These are phyloP conservation scores for Orycteropus afer DNA, from an alignment of 2,113 vertebrate species.

Conservation along the genomic window DNA sequence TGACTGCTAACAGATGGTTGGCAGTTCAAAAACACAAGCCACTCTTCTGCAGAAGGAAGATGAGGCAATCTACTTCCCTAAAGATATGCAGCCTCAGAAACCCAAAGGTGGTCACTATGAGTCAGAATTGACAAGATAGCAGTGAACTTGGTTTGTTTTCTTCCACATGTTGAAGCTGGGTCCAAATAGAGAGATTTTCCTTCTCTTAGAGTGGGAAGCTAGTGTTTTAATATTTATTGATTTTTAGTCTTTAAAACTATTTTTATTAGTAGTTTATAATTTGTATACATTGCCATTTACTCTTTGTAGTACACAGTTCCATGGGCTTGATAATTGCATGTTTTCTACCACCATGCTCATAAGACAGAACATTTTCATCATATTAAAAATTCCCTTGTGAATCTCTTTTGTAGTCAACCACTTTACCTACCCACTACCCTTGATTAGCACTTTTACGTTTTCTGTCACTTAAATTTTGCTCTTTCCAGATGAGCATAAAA, in stretches of 20 bases:
- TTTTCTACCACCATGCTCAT: neutral
- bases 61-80: no score
- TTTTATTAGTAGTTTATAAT: neutral
- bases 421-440: rapidly evolving
- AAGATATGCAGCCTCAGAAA: no score
- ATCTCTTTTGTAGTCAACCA: neutral
- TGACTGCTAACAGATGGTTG: no score
- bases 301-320: neutral
- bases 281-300: neutral
- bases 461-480: neutral
- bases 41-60: no score
- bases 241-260: neutral
- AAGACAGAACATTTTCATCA: neutral
- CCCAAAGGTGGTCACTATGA: no score
- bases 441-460: rapidly evolving
- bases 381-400: neutral
- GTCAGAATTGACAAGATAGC: no score
- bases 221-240: neutral
- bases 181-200: neutral
- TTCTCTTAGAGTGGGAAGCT: neutral
- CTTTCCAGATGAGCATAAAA: neutral
- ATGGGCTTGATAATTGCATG: neutral
- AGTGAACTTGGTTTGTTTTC: no score
- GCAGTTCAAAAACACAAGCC: no score
- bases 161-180: neutral